Percentiles rank a stretch among this genome's conserved stretches.
Conservation (phyloP, 2,888 invertebrate species). For the Scaptomyza cyrtandrae region DNA sequence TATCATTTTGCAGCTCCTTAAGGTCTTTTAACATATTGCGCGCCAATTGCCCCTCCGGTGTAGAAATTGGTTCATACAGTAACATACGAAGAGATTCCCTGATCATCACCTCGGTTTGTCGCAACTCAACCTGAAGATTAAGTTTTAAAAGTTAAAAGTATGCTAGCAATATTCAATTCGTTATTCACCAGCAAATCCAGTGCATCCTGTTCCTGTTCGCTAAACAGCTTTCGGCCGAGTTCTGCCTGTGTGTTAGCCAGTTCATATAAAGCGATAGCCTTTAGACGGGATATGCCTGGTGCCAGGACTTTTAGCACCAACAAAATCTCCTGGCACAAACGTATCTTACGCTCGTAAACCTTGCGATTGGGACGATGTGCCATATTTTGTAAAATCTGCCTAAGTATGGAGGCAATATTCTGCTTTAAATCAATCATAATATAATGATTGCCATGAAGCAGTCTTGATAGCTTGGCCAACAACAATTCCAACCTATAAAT, state of each 20-base stretch:
- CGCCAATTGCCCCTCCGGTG: slow-evolving; percentile 90
- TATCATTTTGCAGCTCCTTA: slow-evolving; percentile 86
- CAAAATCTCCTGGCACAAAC: slow-evolving; percentile 88
- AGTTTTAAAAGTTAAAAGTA: background rate
- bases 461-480: slow-evolving; percentile 86
- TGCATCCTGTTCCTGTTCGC: slow-evolving; percentile 71
- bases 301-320: slow-evolving; percentile 88
- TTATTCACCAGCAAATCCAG: slow-evolving; percentile 60
- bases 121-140: slow-evolving; percentile 85
- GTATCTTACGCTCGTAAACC: slow-evolving; percentile 87
- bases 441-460: slow-evolving; percentile 89
- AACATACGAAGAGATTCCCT: slow-evolving; percentile 88
- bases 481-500: slow-evolving; percentile 84
- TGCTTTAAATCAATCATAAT: slow-evolving; percentile 89
- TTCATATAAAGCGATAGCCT: slow-evolving; percentile 91
- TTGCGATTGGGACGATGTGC: slow-evolving; percentile 86
- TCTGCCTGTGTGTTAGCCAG: slow-evolving; percentile 89
- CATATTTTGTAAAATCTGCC: slow-evolving; percentile 85
- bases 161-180: too few species aligned
- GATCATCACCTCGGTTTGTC: slow-evolving; percentile 86
- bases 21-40: slow-evolving; percentile 89
- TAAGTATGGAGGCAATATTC: slow-evolving; percentile 87
- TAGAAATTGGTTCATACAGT: slow-evolving; percentile 89
- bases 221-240: slow-evolving; percentile 83
- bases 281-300: slow-evolving; percentile 85